Base-by-base conservation (phyloP, 2,797 vertebrate genomes). In the Spinus olivaceus region DNA sequence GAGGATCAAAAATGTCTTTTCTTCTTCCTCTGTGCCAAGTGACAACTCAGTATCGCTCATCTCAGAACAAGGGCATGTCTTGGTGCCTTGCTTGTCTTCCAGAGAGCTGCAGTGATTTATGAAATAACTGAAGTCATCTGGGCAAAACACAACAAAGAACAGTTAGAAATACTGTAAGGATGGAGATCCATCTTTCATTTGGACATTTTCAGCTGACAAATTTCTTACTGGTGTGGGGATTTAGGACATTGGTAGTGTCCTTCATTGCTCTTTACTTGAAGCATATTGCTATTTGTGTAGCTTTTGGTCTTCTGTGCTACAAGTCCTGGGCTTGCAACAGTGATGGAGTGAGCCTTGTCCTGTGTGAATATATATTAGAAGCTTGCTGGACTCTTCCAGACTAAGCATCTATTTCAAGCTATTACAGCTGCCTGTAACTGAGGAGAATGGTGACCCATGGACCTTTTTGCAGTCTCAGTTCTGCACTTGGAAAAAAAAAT, bases 241-340 rank as follows among this genome's bases (percentile, higher is more conserved):
- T 87, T 85, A 92, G 67, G 91, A 94, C 91, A 73, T 35, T 61
- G 91, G 41, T 53, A 87, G 89, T 89, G 84, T 93, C 91, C 89
- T 94, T 95, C 84, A 35, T 82, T 72, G 84, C 91, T 95, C 81
- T 89, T 94, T 87, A 82, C 60, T 85, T 91, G 86, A 91, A 94
- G 81, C 33, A 30, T 85, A 77, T 71, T 85, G 74, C 74, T 85
- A 46, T 87, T 89, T 87, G 84, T 87, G 91, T 89, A 92, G 81
- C 49, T 92, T 93, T 82, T 89, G 81, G 67, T 92, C 74, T 37
- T 93, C 78, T 39, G 30, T 54, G 33, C 78, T 50, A 30, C 74
- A 53, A 88, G 88, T 87, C 81, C 63, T 82, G 16, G 33, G 47
- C 47, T 79, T 70, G 56, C 84, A 81, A 41, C 60, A 37, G 60